Evolutionary conservation across 2,113 vertebrate species (phyloP), one percentile per base, ranked within the genome.

Genomic region (Seriola quinqueradiata): DNA sequence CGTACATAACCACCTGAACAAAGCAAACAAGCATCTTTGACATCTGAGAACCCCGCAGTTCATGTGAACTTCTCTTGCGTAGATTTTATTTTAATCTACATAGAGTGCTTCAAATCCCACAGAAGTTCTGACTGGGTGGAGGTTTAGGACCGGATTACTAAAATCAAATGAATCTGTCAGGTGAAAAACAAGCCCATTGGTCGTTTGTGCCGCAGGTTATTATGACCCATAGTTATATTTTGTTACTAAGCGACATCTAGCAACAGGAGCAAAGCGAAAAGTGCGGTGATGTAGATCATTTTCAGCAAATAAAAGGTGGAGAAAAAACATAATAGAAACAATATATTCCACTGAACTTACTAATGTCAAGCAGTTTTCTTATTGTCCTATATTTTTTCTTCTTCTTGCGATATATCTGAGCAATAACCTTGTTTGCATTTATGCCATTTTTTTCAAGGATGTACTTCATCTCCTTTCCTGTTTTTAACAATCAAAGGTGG

Each of bases 1-100:
- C 83, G 61, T 78, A 61, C 58, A 70, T 61, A 78, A 46, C 57
- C 60, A 54, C 61, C 77, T 48, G 32, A 58, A 80, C 76, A n/a
- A 72, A 74, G 8, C 48, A 70, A 70, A 65, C 66, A 79, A 58
- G 40, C 21, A 50, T 60, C 14, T 42, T 32, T 57, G 69, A 42
- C 36, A 78, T 70, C 17, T 28, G 42, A 77, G 55, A 75, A 48
- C 19, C n/a, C 44, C 42, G 46, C 58, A 32, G 34, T 25, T 63
- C 16, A 48, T 74, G 21, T 58, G 1, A 78, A 42, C 16, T 19
- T 57, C 19, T 38, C 11, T 4, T 8, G 10, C 44, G 14, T n/a
- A 36, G 9, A 23, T 42, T 42, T 8, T 42, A 14, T 44, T 52
- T 23, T n/a, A 71, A 42, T 74, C 3, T 16, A 25, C 36, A 16